Evolutionary conservation across 2,113 vertebrate species (phyloP), one percentile per base, ranked within the genome.

Genomic region (Gadus chalcogrammus): DNA sequence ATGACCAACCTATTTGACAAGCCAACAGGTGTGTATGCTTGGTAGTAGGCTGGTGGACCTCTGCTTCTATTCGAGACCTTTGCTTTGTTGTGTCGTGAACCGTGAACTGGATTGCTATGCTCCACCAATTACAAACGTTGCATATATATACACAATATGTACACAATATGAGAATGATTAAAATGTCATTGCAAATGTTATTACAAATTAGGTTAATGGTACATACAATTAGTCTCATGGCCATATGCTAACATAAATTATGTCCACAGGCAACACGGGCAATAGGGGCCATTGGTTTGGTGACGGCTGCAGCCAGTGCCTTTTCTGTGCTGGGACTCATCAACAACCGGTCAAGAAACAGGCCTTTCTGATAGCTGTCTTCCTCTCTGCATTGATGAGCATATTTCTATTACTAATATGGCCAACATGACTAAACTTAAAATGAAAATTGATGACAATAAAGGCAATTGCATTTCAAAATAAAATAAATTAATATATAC

Each of bases 281-380:
- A 15, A 91, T 96, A 16, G 81, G 91, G 42, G 91, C 93, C 76
- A 91, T 95, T 77, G 92, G 92, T 76, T 74, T 95, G 84, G 89
- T 93, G 81, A 93, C 94, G 1, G 94, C 88, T 24, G 92, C 91
- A 2, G 93, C 93, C 1, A 90, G 93, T 78, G 92, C 89, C 70
- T 91, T 95, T 84, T 94, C 95, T 27, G 84, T 96, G 81, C 87
- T 96, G 80, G 92, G 94, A 77, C 85, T 96, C 70, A 91, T 96
- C 83, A 89, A 92, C 84, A 93, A 91, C 56, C 89, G 91, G 72
- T 92, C 91, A 84, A 92, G 93, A 79, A 91, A 93, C 82, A 91
- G 92, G 76, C 90, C 93, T 65, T 93, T 90, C 85, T 97, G 72
- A 89, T 65, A 70, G 56, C 76, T 76, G 75, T 67, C 59, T n/a